Evolutionary conservation across 2,113 vertebrate species (phyloP), one percentile per base, ranked within the genome.

Genomic region (Atrichornis clamosus): DNA sequence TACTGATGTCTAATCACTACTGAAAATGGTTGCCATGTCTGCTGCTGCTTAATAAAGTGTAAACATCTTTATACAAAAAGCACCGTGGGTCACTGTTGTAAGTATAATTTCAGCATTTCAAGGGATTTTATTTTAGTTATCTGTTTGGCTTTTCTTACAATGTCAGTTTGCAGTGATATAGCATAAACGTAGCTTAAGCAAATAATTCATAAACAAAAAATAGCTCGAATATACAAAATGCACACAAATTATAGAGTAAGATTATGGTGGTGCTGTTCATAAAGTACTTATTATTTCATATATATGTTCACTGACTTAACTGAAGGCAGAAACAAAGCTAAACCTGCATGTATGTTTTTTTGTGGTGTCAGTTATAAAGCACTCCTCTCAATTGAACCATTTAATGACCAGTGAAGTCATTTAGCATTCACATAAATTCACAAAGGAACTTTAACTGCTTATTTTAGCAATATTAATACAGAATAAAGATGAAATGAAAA

Each of bases 21-120:
- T 69, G 58, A 65, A 84, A 84, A 78, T 59, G 20, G 44, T 74
- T 94, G 55, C 69, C 60, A 74, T 33, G 46, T 81, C 64, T 70
- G 33, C 93, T 77, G 65, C 39, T 86, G 37, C 46, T 81, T 78
- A 63, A 50, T 70, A 67, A 84, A 70, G 62, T 76, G 56, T 73
- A 89, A 78, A 89, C 52, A 63, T 84, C 64, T 87, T 81, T 87
- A n/a, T 62, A 82, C 20, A 75, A 55, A 55, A 84, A 78, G 30
- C 3, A 0, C 27, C 4, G 0, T 59, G 46, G 39, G 30, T 86
- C 53, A 69, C 47, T n/a, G 27, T 33, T 70, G 56, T 70, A 89
- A 73, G 78, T 69, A 37, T 10, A 44, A 49, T 30, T 35, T 77
- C 59, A 32, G 15, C 32, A 27, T 77, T 92, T 69, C 15, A 26